Evolutionary conservation across 2,113 vertebrate genomes (phyloP).

Genomic region (Triplophysa tibetana): DNA sequence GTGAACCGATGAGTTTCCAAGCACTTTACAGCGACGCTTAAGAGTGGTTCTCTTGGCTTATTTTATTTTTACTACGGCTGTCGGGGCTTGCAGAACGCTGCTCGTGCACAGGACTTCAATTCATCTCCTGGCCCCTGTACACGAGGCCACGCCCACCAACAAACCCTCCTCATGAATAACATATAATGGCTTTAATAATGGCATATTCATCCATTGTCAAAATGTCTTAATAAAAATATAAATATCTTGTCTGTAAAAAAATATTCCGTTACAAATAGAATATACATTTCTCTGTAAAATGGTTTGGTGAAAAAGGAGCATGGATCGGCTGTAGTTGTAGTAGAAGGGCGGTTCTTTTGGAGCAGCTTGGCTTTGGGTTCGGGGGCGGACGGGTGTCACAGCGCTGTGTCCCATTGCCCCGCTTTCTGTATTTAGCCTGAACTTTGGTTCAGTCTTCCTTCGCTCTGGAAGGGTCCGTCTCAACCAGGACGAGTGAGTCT

Average conservation of each 20-base stretch:
- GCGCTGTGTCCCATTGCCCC: not conserved
- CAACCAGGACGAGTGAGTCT: constrained; percentile 2
- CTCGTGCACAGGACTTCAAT: not conserved
- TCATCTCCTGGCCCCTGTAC: no score
- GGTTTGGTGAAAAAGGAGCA: constrained; percentile 17
- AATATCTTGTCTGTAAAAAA: constrained; percentile 56
- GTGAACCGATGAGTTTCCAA: not conserved
- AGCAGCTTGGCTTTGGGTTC: constrained; percentile 25
- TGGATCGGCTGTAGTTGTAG: not conserved
- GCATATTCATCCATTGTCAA: constrained; percentile 1
- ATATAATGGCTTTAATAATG: not conserved
- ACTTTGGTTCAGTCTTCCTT: constrained; percentile 46
- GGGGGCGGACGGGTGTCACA: constrained; percentile 2
- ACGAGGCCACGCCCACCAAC: not conserved
- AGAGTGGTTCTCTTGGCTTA: constrained; percentile 1
- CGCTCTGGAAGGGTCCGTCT: constrained; percentile 1
- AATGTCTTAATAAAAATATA: constrained; percentile 53
- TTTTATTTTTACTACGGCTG: constrained; percentile 3
- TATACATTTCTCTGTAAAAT: constrained; percentile 50
- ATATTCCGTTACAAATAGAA: constrained; percentile 53
- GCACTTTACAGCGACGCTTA: not conserved
- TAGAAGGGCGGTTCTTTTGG: constrained; percentile 55
- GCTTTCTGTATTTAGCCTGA: constrained; percentile 31
- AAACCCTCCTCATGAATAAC: not conserved
- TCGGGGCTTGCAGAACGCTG: not conserved